Evolutionary conservation across 2,888 invertebrate species (phyloP).

Genomic region (Periphyllus acericola): DNA sequence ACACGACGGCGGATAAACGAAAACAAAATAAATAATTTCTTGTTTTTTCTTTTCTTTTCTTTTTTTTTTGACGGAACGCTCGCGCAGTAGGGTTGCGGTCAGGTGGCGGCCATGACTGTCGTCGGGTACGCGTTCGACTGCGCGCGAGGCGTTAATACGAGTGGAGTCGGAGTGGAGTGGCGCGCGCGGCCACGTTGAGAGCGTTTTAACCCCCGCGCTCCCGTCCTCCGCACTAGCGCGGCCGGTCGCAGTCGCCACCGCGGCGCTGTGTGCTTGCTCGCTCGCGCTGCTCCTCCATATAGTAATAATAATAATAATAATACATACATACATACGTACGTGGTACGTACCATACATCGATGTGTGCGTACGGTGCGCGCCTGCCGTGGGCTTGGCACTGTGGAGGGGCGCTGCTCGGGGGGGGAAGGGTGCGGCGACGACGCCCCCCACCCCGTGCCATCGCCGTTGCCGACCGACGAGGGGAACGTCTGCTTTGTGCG

Average conservation of each 20-base stretch:
- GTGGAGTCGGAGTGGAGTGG: conserved; percentile 30
- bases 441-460: conserved; percentile 42
- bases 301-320: neutral
- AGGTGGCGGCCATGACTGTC: conserved; percentile 62
- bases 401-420: conserved; percentile 51
- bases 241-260: neutral
- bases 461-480: neutral
- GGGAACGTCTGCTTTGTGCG: conserved; percentile 60
- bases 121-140: conserved; percentile 36
- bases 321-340: neutral
- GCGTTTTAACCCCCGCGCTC: conserved; percentile 54
- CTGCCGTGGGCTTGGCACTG: conserved; percentile 49
- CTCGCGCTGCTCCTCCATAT: conserved; percentile 16
- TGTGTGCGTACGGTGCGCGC: neutral
- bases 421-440: conserved; percentile 58
- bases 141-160: conserved; percentile 13
- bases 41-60: neutral
- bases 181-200: conserved; percentile 60
- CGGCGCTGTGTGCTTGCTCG: neutral
- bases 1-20: neutral
- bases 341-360: neutral
- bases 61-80: conserved; percentile 42
- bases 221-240: neutral
- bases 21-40: neutral
- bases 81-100: conserved; percentile 60